Evolutionary conservation across 2,797 vertebrate genomes (phyloP).

Genomic region (Hirundo rustica): DNA sequence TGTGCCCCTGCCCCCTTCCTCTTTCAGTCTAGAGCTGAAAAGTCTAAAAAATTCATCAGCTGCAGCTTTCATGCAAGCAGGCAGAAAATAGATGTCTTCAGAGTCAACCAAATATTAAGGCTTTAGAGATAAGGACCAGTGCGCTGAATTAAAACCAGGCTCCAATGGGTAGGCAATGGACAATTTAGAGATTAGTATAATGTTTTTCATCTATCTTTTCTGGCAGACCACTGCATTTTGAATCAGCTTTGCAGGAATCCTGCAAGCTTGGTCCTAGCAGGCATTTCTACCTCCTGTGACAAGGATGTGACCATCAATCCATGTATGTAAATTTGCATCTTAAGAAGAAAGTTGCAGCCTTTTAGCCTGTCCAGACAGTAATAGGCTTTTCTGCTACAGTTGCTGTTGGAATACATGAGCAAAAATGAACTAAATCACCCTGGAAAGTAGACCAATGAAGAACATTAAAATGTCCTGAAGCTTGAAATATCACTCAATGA

Average conservation of each 20-base stretch:
- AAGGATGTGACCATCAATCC: conserved; percentile 1
- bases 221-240: neutral
- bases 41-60: neutral
- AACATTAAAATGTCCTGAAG: conserved; percentile 20
- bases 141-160: neutral
- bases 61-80: neutral
- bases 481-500: conserved; percentile 17
- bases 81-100: conserved; percentile 17
- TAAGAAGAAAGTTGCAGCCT: neutral
- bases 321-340: neutral
- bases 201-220: neutral
- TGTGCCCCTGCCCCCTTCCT: neutral
- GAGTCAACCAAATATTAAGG: neutral
- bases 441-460: conserved; percentile 4
- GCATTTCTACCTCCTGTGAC: neutral
- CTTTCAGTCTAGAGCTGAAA: neutral
- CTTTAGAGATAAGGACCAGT: conserved; percentile 15
- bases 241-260: neutral
- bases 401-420: conserved; percentile 27
- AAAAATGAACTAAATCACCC: conserved; percentile 1
- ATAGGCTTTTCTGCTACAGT: conserved; percentile 3
- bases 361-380: neutral
- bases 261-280: neutral
- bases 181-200: conserved; percentile 1
- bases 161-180: neutral